Evolutionary conservation across 2,797 vertebrate genomes (phyloP).

Genomic region (Clarias fuscus): DNA sequence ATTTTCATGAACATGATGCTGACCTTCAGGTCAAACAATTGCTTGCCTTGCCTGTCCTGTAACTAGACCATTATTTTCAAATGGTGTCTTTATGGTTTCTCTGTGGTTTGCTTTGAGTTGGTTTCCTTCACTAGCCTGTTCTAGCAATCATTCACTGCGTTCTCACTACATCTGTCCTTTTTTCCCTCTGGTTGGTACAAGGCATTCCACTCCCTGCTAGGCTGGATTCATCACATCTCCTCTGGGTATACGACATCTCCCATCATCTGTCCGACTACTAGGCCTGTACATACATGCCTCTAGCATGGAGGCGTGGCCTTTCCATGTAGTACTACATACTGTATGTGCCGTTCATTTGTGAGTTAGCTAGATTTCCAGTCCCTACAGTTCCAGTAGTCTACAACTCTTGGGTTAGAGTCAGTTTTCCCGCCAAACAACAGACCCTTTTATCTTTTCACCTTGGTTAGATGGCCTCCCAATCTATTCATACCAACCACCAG

Average conservation of each 20-base stretch:
- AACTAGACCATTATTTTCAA: neutral
- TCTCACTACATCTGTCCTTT: neutral
- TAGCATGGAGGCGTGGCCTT: neutral
- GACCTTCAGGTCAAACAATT: neutral
- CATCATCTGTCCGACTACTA: neutral
- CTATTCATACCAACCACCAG: neutral
- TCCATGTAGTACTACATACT: neutral
- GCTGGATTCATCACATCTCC: neutral
- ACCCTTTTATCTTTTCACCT: neutral
- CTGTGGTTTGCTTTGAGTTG: neutral
- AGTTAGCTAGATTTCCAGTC: neutral
- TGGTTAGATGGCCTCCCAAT: neutral
- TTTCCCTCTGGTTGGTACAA: neutral
- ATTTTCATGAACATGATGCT: neutral
- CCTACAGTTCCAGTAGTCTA: neutral
- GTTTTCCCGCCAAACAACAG: neutral
- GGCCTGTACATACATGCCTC: conserved; percentile 4
- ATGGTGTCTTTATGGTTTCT: neutral
- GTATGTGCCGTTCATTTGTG: neutral
- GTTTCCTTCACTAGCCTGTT: neutral
- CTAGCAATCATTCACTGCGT: neutral
- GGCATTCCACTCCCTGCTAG: neutral
- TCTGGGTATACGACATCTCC: neutral
- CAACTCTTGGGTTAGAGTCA: neutral
- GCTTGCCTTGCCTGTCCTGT: neutral